A percentile compares a stretch with the other conserved stretches of the same genome.
Evolutionary conservation across 23 tunicate genomes (phyloP).

Genomic region (Phallusia fumigata): DNA sequence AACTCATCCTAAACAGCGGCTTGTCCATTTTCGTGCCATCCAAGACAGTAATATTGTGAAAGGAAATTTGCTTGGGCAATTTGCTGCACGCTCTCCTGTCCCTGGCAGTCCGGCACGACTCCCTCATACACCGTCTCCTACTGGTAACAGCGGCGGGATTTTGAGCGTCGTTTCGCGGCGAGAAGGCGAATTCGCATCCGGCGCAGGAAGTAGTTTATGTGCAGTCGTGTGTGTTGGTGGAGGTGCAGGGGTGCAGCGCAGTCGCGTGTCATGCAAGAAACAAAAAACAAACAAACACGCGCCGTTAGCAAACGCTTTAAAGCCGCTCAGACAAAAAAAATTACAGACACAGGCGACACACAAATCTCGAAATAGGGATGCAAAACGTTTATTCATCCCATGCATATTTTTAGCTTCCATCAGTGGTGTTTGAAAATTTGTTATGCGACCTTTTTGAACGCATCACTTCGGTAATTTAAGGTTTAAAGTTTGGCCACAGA

Average conservation of each 20-base stretch:
- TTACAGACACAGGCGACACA: too few relatives aligned
- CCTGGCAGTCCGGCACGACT: conserved; percentile 32
- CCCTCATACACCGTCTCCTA: conserved; percentile 36
- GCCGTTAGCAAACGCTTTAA: conserved; percentile 2
- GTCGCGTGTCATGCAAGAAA: conserved; percentile 1
- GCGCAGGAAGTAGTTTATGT: background rate
- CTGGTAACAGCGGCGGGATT: background rate
- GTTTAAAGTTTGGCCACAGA: too few relatives aligned
- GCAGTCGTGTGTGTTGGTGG: background rate
- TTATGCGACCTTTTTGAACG: too few relatives aligned
- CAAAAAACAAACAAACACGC: conserved; percentile 25
- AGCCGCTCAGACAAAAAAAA: too few relatives aligned
- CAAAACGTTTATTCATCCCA: too few relatives aligned
- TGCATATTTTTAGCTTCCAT: too few relatives aligned
- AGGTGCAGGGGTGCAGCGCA: background rate
- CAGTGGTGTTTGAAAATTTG: too few relatives aligned
- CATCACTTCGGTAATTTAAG: too few relatives aligned
- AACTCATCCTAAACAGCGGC: conserved; percentile 72
- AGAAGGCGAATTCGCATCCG: too few relatives aligned
- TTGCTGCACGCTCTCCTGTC: conserved; percentile 56
- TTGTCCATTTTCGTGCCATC: conserved; percentile 55
- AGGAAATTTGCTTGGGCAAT: conserved; percentile 80
- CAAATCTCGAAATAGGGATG: too few relatives aligned
- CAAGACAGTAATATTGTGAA: conserved; percentile 67
- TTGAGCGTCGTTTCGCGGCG: background rate